Base-by-base conservation (phyloP, 2,113 vertebrate genomes). In the Dromiciops gliroides region DNA sequence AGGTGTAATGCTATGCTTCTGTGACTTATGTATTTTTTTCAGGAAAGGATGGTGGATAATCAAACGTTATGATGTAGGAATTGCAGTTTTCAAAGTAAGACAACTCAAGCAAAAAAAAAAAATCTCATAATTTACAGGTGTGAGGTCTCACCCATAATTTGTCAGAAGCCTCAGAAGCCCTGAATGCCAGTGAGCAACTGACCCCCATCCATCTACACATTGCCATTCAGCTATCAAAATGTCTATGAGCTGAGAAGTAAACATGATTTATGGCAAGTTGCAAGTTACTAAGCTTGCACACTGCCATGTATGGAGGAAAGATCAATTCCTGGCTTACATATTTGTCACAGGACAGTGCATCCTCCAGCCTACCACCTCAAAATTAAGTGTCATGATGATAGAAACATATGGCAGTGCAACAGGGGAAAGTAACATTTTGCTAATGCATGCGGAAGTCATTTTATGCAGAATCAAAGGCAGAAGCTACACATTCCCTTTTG, bases 331-430 rank as follows among this genome's bases (percentile, higher is more conserved):
- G 91, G 93, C 92, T 95, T 95, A 97, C 95, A 97, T 22, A 97
- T 97, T 94, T 95, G 96, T 97, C 95, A 97, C 88, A 95, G 90
- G 83, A 95, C 91, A 93, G 90, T 97, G 95, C 89, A 53, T 96
- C 93, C 97, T 97, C 90, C 48, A 95, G 95, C 95, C 96, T 97
- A 95, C 96, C 92, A 96, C 96, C 92, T 97, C 95, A 95, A 96
- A 96, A 96, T 97, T 96, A 97, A 96, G 95, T 97, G 96, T 97
- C 96, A 95, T 96, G 95, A 97, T 96, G 94, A 96, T 53, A 96
- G 91, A 96, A 96, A 97, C 96, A 96, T 96, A 97, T 48, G 48
- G 92, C 51, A 44, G n/a, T 93, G 48, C 90, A 51, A 91, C 89
- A 37, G 83, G n/a, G 92, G 96, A 96, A 96, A 49, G 51, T 89